phyloP scores from a whole-genome alignment of 2,888 invertebrate genomes.

The Melieria picta region DNA sequence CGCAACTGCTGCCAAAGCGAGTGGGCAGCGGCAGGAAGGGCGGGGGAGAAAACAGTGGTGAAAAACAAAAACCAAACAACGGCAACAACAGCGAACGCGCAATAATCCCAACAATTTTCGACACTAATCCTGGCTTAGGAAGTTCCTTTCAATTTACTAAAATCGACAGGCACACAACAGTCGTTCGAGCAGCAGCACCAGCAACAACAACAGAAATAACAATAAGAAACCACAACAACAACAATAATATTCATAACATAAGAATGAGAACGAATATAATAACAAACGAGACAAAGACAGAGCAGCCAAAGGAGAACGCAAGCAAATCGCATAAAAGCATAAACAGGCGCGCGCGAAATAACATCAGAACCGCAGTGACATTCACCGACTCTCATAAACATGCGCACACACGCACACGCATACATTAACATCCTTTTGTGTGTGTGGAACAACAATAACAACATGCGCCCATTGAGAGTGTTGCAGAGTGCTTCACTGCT shows the following conservation, averaged over 20 bases:
- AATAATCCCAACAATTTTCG: constrained; percentile 45
- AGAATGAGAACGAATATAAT: too few species aligned
- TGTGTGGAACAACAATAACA: too few species aligned
- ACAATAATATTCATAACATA: background rate
- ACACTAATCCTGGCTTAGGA: constrained; percentile 58
- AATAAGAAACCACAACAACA: background rate
- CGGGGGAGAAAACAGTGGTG: too few species aligned
- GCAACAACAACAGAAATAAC: too few species aligned
- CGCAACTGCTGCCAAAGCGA: too few species aligned
- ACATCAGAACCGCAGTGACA: background rate
- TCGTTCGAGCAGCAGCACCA: too few species aligned
- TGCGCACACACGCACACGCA: constrained; percentile 2
- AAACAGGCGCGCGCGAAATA: background rate
- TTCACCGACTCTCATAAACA: constrained; percentile 23
- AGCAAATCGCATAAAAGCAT: too few species aligned
- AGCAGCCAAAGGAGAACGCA: too few species aligned
- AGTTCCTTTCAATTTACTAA: constrained; percentile 57
- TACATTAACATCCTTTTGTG: background rate
- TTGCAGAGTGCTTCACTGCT: too few species aligned
- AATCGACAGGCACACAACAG: constrained; percentile 19
- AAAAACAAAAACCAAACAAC: background rate
- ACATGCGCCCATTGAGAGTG: too few species aligned
- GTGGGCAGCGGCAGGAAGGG: too few species aligned
- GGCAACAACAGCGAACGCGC: constrained; percentile 18
- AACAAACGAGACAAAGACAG: too few species aligned